Conservation (phyloP, 2,797 vertebrate species). For the Valencia hispanica region DNA sequence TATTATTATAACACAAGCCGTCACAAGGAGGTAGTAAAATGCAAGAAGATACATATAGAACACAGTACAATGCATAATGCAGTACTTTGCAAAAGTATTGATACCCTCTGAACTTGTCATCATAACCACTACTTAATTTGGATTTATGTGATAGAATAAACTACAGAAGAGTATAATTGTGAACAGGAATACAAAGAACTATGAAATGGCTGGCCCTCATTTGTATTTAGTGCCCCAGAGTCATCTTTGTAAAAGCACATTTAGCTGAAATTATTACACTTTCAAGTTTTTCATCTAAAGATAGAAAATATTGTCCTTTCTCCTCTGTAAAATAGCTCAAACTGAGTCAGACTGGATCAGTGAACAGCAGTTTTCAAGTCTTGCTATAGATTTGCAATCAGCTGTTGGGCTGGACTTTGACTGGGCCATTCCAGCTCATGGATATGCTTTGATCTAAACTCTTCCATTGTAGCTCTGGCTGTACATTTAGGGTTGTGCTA, state of each 20-base stretch:
- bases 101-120: background rate
- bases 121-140: background rate
- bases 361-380: background rate
- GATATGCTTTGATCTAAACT: background rate
- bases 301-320: background rate
- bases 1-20: background rate
- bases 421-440: background rate
- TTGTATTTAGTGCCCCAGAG: background rate
- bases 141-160: background rate
- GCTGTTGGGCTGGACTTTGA: background rate
- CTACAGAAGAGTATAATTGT: background rate
- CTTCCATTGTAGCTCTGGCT: background rate
- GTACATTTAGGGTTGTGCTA: background rate
- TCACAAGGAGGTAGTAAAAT: constrained; percentile 17
- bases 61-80: background rate
- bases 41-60: background rate
- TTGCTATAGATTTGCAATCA: background rate
- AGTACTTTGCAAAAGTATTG: background rate
- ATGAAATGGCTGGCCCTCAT: background rate
- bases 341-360: background rate
- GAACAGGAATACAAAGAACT: background rate
- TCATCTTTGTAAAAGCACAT: background rate
- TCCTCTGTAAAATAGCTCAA: background rate
- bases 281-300: background rate
- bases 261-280: background rate